These are phyloP conservation scores for Drosophila borealis DNA, from an alignment of 2,888 invertebrate genomes.

Conservation along the genomic window DNA sequence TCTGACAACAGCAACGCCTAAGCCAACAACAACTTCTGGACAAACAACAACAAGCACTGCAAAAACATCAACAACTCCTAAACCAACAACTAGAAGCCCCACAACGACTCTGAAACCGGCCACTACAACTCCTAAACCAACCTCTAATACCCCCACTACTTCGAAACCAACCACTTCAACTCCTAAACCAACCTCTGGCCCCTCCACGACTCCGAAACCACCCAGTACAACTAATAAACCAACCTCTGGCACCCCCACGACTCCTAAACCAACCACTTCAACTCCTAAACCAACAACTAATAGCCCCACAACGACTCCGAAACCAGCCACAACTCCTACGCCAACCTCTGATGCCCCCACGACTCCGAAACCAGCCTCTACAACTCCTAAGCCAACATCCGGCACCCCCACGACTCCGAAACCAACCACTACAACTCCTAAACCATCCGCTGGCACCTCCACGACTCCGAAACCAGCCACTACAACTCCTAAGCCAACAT, in stretches of 20 bases:
- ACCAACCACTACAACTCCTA: conserved; percentile 7
- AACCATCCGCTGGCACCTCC: neutral
- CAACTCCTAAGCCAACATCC: neutral
- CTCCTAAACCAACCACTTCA: conserved; percentile 10
- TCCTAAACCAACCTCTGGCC: too few species aligned
- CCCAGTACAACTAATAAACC: neutral
- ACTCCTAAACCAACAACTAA: neutral
- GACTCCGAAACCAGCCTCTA: neutral
- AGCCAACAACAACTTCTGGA: conserved; percentile 4
- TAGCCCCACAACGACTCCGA: too few species aligned
- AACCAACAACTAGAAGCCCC: neutral
- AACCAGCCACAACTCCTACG: neutral
- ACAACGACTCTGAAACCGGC: conserved; percentile 8
- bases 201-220: neutral
- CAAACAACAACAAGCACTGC: neutral
- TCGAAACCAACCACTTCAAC: neutral
- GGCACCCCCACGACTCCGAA: neutral
- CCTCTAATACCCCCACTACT: neutral
- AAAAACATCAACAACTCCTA: neutral
- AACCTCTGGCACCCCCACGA: too few species aligned
- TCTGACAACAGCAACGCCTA: conserved; percentile 6
- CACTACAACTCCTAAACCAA: neutral
- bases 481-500: neutral
- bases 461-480: neutral
- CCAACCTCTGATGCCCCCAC: neutral